phyloP scores from a whole-genome alignment of 2,888 invertebrate genomes.

The Aromia moschata region DNA sequence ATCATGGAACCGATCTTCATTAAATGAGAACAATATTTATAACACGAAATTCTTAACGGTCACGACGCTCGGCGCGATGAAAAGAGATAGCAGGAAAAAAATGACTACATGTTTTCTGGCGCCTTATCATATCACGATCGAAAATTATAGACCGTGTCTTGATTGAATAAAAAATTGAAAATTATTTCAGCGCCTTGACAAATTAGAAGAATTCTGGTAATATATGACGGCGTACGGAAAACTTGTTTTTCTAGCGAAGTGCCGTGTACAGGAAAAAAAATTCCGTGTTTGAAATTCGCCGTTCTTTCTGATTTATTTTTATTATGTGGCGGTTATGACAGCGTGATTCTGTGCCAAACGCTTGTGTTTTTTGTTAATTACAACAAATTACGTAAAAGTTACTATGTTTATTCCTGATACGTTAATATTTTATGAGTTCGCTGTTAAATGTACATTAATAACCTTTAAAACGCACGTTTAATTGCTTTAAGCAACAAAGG shows the following conservation, averaged over 20 bases:
- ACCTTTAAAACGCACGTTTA: no score
- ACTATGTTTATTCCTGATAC: no score
- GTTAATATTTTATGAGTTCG: no score
- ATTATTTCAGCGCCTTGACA: constrained; percentile 8
- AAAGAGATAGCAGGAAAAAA: constrained; percentile 18
- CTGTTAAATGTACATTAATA: no score
- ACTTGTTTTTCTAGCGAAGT: constrained; percentile 2
- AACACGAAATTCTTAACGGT: constrained; percentile 17
- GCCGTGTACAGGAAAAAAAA: not conserved
- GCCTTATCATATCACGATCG: constrained; percentile 14
- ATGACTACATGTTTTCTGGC: constrained; percentile 10
- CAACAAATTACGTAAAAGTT: no score
- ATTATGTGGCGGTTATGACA: not conserved
- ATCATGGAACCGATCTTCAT: constrained; percentile 21
- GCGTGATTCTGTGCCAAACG: no score
- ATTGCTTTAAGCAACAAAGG: no score
- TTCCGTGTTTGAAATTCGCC: not conserved
- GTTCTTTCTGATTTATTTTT: not conserved
- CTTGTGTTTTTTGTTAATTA: no score
- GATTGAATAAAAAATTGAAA: constrained; percentile 16
- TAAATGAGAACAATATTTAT: constrained; percentile 29
- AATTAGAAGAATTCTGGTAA: constrained; percentile 2
- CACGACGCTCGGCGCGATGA: constrained; percentile 13
- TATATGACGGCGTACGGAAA: not conserved
- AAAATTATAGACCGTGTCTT: constrained; percentile 7